Evolutionary conservation across 1,140 invertebrate genomes (phyloP).

Genomic region (Gonatopus flavifemur): DNA sequence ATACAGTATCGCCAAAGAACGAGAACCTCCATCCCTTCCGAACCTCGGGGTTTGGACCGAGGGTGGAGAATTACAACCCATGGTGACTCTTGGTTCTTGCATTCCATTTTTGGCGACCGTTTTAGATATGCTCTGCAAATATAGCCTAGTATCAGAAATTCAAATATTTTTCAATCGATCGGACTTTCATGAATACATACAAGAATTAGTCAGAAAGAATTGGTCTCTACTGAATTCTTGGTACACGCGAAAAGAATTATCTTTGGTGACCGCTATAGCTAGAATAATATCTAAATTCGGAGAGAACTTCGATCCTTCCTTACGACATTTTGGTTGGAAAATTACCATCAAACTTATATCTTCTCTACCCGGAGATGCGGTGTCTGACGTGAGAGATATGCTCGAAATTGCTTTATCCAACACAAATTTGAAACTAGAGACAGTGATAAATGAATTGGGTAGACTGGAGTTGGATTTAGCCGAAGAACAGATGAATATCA

Average conservation of each 20-base stretch:
- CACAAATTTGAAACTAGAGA: constrained; percentile 27
- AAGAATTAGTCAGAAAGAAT: constrained; percentile 27
- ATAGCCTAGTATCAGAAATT: constrained; percentile 21
- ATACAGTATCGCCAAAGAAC: constrained; percentile 16
- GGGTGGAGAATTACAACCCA: constrained; percentile 44
- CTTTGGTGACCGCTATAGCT: constrained; percentile 37
- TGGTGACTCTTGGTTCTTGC: constrained; percentile 35
- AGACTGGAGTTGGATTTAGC: constrained; percentile 22
- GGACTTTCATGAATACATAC: constrained; percentile 40
- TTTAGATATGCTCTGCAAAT: constrained; percentile 27
- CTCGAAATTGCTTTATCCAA: constrained; percentile 32
- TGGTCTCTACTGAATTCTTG: constrained; percentile 50
- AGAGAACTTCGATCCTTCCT: constrained; percentile 15
- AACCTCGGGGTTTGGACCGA: constrained; percentile 40
- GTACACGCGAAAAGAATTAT: constrained; percentile 48
- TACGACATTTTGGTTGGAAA: constrained; percentile 36
- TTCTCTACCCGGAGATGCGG: constrained; percentile 40
- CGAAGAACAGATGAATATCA: neutral
- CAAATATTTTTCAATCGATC: constrained; percentile 23
- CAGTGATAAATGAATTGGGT: constrained; percentile 13
- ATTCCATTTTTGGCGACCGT: constrained; percentile 39
- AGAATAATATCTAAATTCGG: constrained; percentile 13
- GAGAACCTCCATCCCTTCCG: constrained; percentile 45
- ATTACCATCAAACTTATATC: constrained; percentile 48
- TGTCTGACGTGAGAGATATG: constrained; percentile 26